Percentiles rank a stretch among this genome's conserved stretches.
Evolutionary conservation across 1,140 invertebrate genomes (phyloP).

Genomic region (Trigoniulus corallinus): DNA sequence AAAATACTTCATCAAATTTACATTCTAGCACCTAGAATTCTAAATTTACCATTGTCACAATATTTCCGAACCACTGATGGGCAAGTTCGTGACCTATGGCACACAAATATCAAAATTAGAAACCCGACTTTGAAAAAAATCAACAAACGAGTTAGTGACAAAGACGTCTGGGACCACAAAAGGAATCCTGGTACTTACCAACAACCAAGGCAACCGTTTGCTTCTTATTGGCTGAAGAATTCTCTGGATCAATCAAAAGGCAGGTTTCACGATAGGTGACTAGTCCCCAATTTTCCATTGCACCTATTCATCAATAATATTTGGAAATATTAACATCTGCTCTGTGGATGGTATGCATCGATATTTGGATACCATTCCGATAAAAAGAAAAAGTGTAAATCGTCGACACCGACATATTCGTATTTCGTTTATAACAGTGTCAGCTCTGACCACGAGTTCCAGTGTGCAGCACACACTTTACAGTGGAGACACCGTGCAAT

Average conservation of each 20-base stretch:
- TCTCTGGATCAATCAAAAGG: constrained; percentile 62
- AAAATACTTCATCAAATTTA: not conserved
- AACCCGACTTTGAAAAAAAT: constrained; percentile 6
- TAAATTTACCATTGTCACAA: constrained; percentile 82
- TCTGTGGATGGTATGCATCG: too few relatives aligned
- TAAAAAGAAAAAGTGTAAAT: too few relatives aligned
- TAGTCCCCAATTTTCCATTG: constrained; percentile 95
- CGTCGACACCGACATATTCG: too few relatives aligned
- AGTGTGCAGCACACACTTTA: too few relatives aligned
- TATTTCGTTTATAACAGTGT: too few relatives aligned
- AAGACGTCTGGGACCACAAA: not conserved
- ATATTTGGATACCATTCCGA: too few relatives aligned
- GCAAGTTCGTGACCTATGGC: constrained; percentile 67
- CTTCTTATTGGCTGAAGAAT: constrained; percentile 62
- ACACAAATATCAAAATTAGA: constrained; percentile 16
- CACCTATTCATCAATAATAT: constrained; percentile 43
- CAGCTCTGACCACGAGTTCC: too few relatives aligned
- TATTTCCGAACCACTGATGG: constrained; percentile 55
- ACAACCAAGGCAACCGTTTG: constrained; percentile 77
- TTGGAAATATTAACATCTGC: not conserved
- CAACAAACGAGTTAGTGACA: constrained; percentile 23
- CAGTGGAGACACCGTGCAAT: too few relatives aligned
- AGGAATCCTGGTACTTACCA: constrained; percentile 9
- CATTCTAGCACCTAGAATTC: not conserved
- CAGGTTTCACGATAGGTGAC: constrained; percentile 68